Evolutionary conservation across 1,140 invertebrate species (phyloP).

Genomic region (Polypedilum pembai): DNA sequence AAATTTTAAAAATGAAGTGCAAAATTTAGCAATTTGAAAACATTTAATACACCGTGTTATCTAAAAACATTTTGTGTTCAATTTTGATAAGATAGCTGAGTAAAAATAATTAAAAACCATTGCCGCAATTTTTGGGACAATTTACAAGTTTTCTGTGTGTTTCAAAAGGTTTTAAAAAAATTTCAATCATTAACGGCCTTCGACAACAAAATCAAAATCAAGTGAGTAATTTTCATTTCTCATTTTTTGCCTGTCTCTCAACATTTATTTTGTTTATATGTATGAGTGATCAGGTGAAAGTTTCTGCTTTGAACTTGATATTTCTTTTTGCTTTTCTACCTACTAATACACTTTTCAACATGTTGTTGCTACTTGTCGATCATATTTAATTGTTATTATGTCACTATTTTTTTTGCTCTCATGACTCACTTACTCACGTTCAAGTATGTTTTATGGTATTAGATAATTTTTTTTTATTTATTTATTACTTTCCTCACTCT

Average conservation of each 20-base stretch:
- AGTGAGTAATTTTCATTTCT: not conserved
- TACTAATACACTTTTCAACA: constrained; percentile 13
- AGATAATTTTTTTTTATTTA: no score
- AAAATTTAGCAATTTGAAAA: no score
- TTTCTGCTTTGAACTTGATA: not conserved
- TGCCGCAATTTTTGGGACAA: not conserved
- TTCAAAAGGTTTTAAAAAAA: no score
- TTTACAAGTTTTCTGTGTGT: not conserved
- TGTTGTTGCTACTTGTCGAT: not conserved
- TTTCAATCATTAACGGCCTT: no score
- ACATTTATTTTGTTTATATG: not conserved
- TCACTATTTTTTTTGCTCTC: not conserved
- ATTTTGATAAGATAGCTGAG: not conserved
- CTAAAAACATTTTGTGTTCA: not conserved
- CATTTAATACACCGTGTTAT: no score
- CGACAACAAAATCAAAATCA: no score
- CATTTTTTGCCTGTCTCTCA: not conserved
- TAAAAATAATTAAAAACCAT: no score
- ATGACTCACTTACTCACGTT: not conserved
- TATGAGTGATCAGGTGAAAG: constrained; percentile 16
- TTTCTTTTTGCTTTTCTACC: not conserved
- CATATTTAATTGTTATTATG: not conserved
- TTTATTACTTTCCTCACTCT: no score
- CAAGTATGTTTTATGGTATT: no score
- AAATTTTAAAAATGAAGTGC: no score